Conservation (phyloP, 1,140 invertebrate species). For the Apolygus lucorum region DNA sequence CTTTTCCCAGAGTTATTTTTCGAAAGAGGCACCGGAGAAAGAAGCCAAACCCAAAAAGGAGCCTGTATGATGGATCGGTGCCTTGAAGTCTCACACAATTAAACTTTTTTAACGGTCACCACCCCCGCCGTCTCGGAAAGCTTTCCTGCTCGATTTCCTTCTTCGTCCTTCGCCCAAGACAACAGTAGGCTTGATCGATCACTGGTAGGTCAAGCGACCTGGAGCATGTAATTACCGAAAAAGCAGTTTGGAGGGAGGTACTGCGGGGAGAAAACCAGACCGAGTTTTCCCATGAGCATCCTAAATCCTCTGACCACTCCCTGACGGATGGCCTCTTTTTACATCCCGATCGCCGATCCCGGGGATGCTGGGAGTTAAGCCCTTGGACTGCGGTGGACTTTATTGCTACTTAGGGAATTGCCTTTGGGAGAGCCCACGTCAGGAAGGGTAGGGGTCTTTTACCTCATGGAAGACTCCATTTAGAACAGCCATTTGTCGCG, state of each 20-base stretch:
- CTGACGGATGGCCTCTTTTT: conserved; percentile 23
- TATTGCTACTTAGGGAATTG: conserved; percentile 24
- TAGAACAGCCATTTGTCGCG: conserved; percentile 16
- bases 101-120: conserved; percentile 18
- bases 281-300: conserved; percentile 15
- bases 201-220: conserved; percentile 15
- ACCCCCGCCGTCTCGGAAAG: not conserved
- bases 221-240: conserved; percentile 21
- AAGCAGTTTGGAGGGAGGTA: conserved; percentile 7
- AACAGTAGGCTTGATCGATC: conserved; percentile 12
- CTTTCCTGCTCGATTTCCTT: conserved; percentile 3
- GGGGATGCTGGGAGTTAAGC: not conserved
- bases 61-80: conserved; percentile 5
- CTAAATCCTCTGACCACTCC: conserved; percentile 15
- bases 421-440: not conserved
- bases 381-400: conserved; percentile 3
- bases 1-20: not conserved
- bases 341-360: conserved; percentile 19
- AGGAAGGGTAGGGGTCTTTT: not conserved
- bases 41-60: not conserved
- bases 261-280: not conserved
- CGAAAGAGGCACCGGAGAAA: not conserved
- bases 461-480: conserved; percentile 20
- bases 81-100: conserved; percentile 15
- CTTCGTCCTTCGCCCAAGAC: no score